Evolutionary conservation across 2,113 vertebrate species (phyloP).

Genomic region (Nothocercus nigrocapillus): DNA sequence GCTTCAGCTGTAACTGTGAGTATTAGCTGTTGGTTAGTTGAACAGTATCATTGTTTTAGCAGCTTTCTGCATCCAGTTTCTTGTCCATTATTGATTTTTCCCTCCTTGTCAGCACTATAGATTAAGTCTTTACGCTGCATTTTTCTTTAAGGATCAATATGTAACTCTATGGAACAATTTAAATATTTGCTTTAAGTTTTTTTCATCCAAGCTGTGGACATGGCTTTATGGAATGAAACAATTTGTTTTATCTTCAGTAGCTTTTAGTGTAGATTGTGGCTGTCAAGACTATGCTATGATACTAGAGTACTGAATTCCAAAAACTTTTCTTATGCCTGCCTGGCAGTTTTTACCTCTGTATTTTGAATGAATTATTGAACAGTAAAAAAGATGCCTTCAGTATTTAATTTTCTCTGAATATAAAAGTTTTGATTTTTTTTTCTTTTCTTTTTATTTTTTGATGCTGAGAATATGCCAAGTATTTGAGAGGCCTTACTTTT

Average conservation of each 20-base stretch:
- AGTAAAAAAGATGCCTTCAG: background rate
- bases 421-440: background rate
- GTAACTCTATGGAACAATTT: constrained; percentile 23
- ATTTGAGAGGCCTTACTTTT: background rate
- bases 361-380: background rate
- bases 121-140: constrained; percentile 13
- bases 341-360: background rate
- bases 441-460: background rate
- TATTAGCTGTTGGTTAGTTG: constrained; percentile 5
- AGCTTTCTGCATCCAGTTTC: constrained; percentile 22
- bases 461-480: background rate
- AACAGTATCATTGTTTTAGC: constrained; percentile 6
- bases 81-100: constrained; percentile 47
- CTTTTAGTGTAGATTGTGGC: background rate
- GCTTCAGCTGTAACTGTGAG: constrained; percentile 3
- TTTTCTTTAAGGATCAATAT: constrained; percentile 51
- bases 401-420: background rate
- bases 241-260: background rate
- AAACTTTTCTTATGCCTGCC: background rate
- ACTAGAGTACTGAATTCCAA: background rate
- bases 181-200: constrained; percentile 31
- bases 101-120: constrained; percentile 1
- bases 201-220: background rate
- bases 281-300: background rate
- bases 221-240: background rate